These are phyloP conservation scores for Brenthis hecate DNA, from an alignment of 2,888 invertebrate genomes.

Conservation along the genomic window DNA sequence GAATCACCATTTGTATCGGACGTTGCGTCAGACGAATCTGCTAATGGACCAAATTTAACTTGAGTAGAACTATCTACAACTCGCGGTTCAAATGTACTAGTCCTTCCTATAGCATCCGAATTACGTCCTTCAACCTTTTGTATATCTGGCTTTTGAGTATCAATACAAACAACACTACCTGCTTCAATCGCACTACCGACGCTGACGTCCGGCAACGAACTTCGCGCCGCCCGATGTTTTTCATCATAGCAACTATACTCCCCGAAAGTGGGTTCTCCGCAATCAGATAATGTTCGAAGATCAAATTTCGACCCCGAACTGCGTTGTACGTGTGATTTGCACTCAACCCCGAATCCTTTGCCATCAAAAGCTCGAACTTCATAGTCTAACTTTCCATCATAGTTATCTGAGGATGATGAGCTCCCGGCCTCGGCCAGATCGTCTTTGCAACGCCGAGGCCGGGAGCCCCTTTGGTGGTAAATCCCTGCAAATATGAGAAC, in stretches of 20 bases:
- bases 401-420: conserved; percentile 85
- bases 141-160: conserved; percentile 78
- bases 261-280: conserved; percentile 81
- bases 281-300: conserved; percentile 77
- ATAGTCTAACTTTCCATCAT: conserved; percentile 81
- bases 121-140: conserved; percentile 71
- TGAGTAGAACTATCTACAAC: conserved; percentile 78
- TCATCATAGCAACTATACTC: conserved; percentile 87
- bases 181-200: conserved; percentile 84
- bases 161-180: conserved; percentile 78
- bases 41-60: conserved; percentile 73
- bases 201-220: conserved; percentile 83
- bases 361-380: conserved; percentile 80
- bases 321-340: conserved; percentile 80
- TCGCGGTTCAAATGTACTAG: conserved; percentile 77
- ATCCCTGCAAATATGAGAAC: conserved; percentile 94
- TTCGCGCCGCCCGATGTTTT: conserved; percentile 82
- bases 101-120: conserved; percentile 66
- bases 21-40: conserved; percentile 69
- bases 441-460: conserved; percentile 88
- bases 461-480: conserved; percentile 90
- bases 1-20: conserved; percentile 71
- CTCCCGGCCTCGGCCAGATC: conserved; percentile 88
- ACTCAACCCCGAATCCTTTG: conserved; percentile 81
- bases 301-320: conserved; percentile 73